Conservation (phyloP, 2,797 vertebrate species). For the Amniataba percoides region DNA sequence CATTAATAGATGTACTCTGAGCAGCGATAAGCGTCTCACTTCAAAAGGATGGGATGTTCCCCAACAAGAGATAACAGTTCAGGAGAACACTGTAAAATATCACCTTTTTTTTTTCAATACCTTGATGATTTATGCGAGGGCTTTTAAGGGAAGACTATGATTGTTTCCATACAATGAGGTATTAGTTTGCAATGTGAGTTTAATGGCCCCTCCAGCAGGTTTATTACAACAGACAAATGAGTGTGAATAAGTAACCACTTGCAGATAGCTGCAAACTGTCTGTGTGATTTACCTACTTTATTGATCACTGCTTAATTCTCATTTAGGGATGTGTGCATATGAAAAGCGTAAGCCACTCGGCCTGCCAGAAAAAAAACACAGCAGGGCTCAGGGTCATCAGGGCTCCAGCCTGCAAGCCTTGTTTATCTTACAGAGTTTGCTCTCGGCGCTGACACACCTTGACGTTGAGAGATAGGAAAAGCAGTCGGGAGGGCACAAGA, state of each 20-base stretch:
- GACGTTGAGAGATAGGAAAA: not conserved
- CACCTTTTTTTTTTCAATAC: not conserved
- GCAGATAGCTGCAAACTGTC: not conserved
- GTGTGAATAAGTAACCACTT: not conserved
- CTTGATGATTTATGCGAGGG: not conserved
- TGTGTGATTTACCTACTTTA: not conserved
- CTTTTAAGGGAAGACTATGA: not conserved
- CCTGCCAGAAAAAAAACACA: not conserved
- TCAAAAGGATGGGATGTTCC: slow-evolving; percentile 49
- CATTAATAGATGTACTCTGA: slow-evolving; percentile 69
- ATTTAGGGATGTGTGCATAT: not conserved
- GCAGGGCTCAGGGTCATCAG: not conserved
- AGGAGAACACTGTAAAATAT: slow-evolving; percentile 15
- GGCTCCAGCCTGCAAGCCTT: not conserved
- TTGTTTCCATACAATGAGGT: not conserved
- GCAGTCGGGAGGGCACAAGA: not conserved
- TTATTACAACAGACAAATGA: not conserved
- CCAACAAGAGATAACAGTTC: slow-evolving; percentile 21
- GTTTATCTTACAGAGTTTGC: slow-evolving; percentile 19
- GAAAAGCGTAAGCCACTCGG: not conserved
- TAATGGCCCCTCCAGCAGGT: not conserved
- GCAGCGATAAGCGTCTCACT: slow-evolving; percentile 50
- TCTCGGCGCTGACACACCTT: slow-evolving; percentile 9
- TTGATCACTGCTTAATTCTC: not conserved
- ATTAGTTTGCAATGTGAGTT: not conserved